Evolutionary conservation across 2,113 vertebrate species (phyloP), one percentile per base, ranked within the genome.

Genomic region (Vombatus ursinus): DNA sequence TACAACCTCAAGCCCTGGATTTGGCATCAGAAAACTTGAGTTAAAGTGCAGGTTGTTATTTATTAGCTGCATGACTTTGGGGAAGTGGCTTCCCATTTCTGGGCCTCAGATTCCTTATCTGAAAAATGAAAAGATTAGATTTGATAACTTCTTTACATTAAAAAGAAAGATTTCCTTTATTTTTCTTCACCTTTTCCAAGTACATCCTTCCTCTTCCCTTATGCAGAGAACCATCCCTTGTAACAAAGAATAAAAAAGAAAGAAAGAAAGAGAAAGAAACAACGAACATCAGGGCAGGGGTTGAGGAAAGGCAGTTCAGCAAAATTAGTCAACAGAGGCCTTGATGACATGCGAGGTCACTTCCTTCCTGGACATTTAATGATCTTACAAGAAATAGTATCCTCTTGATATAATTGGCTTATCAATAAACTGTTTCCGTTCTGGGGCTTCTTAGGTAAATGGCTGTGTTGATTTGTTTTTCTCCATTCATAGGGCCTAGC

Each of bases 361-460:
- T 77, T 77, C 68, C 68, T 77, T 77, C 37, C 37, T 77, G 68
- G 90, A 8, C 77, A 91, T 61, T 6, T 19, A 44, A 4, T 1
- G 84, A 50, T 24, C 89, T 95, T 96, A 50, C 92, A 90, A 89
- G 91, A 50, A 97, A 94, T 28, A 37, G 52, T 52, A 96, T 16
- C 44, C n/a, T 10, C 22, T 57, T 97, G 52, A 50, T 95, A 93
- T 77, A 77, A 50, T 47, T 96, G 90, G 50, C 2, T 0, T 61
- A 93, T 84, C 19, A n/a, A 0, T 5, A 90, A 90, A 91, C 49
- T 51, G 26, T 92, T 94, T 96, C 97, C 95, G 68, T 90, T 94
- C 89, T 93, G 31, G 24, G 50, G 53, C 54, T 95, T 90, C 92
- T 50, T 89, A 50, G 51, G 57, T 12, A 2, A 19, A 53, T 2